Conservation (phyloP, 2,113 vertebrate genomes). For the Chamaetylas fuelleborni region DNA sequence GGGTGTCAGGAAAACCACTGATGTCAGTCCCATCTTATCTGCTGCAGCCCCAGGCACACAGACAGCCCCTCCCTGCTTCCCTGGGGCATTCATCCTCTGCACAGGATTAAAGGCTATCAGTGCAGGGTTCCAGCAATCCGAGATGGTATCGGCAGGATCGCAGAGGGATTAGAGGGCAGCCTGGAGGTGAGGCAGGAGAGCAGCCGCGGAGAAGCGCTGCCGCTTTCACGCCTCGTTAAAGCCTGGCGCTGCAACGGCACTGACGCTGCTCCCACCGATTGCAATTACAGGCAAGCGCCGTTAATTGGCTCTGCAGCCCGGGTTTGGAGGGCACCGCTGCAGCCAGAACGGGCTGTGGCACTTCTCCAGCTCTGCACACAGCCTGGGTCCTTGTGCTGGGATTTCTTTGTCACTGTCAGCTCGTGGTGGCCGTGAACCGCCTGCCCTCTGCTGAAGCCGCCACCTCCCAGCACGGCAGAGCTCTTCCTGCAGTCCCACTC, state of each 20-base stretch:
- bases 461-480: background rate
- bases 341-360: too few relatives aligned
- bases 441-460: background rate
- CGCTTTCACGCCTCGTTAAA: background rate
- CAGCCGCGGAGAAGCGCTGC: background rate
- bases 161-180: background rate
- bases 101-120: slow-evolving; percentile 24
- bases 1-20: background rate
- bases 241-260: background rate
- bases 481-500: rapidly evolving
- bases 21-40: background rate
- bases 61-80: background rate
- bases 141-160: background rate
- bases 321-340: background rate
- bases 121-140: background rate
- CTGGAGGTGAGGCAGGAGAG: background rate
- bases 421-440: background rate
- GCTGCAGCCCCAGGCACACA: background rate
- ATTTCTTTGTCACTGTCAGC: background rate
- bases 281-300: background rate
- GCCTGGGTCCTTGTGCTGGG: background rate
- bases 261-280: background rate
- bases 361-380: background rate
- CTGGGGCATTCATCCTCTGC: background rate
- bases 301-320: background rate